phyloP scores from a whole-genome alignment of 2,888 invertebrate species.

The Eupithecia centaureata region DNA sequence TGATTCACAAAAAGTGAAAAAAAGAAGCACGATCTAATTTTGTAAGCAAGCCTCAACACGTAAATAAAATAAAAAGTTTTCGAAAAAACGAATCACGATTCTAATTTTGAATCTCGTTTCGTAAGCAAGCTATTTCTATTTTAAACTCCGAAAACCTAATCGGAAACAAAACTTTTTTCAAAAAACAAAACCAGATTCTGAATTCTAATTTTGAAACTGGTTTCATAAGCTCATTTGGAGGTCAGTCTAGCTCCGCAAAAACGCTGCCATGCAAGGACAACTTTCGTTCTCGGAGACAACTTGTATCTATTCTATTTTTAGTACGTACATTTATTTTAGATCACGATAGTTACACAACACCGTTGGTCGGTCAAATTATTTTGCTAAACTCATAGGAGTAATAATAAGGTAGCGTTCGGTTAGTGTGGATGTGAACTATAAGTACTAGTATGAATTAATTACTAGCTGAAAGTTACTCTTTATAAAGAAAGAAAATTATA shows the following conservation, averaged over 20 bases:
- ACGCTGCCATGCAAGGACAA: slow-evolving; percentile 18
- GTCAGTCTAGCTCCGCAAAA: slow-evolving; percentile 25
- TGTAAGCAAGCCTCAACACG: not conserved
- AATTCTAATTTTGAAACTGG: slow-evolving; percentile 14
- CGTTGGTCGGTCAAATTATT: not conserved
- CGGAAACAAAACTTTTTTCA: not conserved
- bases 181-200: not conserved
- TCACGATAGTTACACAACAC: not conserved
- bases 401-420: no score
- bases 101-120: slow-evolving; percentile 7
- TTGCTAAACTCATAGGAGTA: not conserved
- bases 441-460: no score
- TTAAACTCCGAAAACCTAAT: not conserved
- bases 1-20: not conserved
- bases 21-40: not conserved
- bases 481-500: no score
- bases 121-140: not conserved
- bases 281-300: slow-evolving; percentile 27
- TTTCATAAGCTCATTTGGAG: slow-evolving; percentile 21
- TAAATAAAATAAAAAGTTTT: not conserved
- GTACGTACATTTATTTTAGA: slow-evolving; percentile 10
- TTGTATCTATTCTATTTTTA: slow-evolving; percentile 24
- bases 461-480: no score
- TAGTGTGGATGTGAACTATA: no score
- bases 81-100: not conserved